Evolutionary conservation across 1,140 invertebrate species (phyloP), one percentile per base, ranked within the genome.

Genomic region (Chymomyza costata): DNA sequence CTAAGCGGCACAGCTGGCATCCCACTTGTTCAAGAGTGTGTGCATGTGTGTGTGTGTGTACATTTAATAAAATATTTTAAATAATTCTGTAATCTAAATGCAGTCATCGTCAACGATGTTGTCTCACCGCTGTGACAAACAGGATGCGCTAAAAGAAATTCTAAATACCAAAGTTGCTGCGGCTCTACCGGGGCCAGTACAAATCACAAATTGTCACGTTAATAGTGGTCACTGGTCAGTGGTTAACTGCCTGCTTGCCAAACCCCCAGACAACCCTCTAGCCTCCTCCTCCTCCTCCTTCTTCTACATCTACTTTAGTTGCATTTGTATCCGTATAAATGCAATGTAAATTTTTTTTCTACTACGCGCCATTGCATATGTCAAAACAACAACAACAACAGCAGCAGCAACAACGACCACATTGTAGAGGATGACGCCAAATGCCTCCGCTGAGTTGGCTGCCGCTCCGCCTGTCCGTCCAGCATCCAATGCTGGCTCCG

Each of bases 191-290:
- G 45, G 41, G 21, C 31, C 56, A 65, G 73, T 74, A 80, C 73
- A 80, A 80, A 80, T 80, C 73, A 80, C 73, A 80, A 80, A 80
- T 80, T 80, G 74, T 80, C 73, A 80, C 73, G 73, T 80, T 80
- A 80, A 80, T 80, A 80, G 73, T 80, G 65, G 73, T 55, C 13
- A 3, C 31, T n/a, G 31, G 7, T n/a, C 31, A 28, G 25, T 34
- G n/a, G n/a, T n/a, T n/a, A n/a, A n/a, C n/a, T n/a, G n/a, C n/a
- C n/a, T n/a, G n/a, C n/a, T n/a, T 51, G 61, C 61, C 51, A 51
- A 39, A 25, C 45, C 30, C 19, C 31, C 39, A n/a, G n/a, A n/a
- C n/a, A n/a, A n/a, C 34, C 7, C 16, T 1, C n/a, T 28, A 13
- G 1, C 14, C 19, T 8, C 35, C 8, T 6, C 21, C 52, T 30